A percentile compares a stretch with the other conserved stretches of the same genome.
phyloP scores from a whole-genome alignment of 1,140 invertebrate genomes.

The Euura saliciscinereae region DNA sequence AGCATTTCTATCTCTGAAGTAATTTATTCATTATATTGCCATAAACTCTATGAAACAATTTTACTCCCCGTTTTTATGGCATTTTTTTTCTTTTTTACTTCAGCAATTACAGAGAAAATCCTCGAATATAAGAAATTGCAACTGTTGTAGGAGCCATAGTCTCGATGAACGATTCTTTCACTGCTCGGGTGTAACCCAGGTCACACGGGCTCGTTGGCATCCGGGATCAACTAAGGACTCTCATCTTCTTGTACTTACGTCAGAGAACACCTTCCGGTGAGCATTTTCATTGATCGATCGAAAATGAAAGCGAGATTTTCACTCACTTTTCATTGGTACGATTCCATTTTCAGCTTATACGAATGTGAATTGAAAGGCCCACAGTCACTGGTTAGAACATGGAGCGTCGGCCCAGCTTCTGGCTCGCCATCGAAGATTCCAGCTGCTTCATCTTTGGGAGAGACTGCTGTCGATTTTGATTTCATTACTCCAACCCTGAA shows the following conservation, averaged over 20 bases:
- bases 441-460: slow-evolving; percentile 73
- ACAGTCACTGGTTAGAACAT: slow-evolving; percentile 59
- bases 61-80: too few relatives aligned
- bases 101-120: too few relatives aligned
- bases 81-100: too few relatives aligned
- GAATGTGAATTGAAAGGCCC: slow-evolving; percentile 51
- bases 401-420: slow-evolving; percentile 64
- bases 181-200: slow-evolving; percentile 63
- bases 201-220: slow-evolving; percentile 80
- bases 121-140: too few relatives aligned
- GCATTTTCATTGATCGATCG: slow-evolving; percentile 5
- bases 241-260: slow-evolving; percentile 79
- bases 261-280: slow-evolving; percentile 82
- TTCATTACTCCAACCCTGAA: slow-evolving; percentile 67
- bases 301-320: slow-evolving; percentile 1
- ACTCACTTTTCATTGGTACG: slow-evolving; percentile 5
- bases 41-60: too few relatives aligned
- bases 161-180: slow-evolving; percentile 69
- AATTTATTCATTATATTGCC: neutral
- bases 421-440: slow-evolving; percentile 59
- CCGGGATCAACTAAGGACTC: slow-evolving; percentile 77
- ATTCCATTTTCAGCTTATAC: slow-evolving; percentile 52
- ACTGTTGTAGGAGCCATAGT: slow-evolving; percentile 57
- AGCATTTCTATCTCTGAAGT: neutral
- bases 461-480: slow-evolving; percentile 84